Base-by-base conservation (phyloP, 2,797 vertebrate species). In the Epinephelus awoara region DNA sequence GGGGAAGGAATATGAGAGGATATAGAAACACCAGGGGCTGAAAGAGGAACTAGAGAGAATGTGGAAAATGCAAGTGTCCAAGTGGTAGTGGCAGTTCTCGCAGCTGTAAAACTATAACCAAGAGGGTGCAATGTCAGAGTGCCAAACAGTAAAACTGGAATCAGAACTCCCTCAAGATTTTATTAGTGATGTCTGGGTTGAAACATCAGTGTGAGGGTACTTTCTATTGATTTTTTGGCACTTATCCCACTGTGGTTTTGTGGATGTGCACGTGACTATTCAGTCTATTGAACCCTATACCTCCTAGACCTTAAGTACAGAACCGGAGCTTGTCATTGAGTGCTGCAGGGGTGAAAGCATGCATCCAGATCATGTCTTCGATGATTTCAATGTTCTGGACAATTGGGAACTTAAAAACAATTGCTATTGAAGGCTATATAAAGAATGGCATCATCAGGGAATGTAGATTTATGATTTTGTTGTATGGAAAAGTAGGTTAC, bases 91-190 rank as follows among this genome's bases (percentile, higher is more conserved):
- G 5, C 11, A 80, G 54, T 7, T 69, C 69, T 59, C 10, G 27
- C 18, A 70, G 67, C 51, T 59, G 44, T 66, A 17, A 77, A 75
- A 85, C 63, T 50, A 62, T 40, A 72, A 61, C 14, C 17, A 73
- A 66, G 23, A 75, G 64, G 56, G 21, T 67, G 44, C 40, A 66
- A 72, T 67, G 46, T 65, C 63, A 64, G 55, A 29, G 61, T 73
- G 70, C 63, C 49, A 61, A 67, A 67, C 9, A 51, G 25, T 70
- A 74, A 76, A 87, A 78, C 56, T 68, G 40, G 68, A 83, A 75
- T 74, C 61, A 38, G 11, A 77, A 27, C 67, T 77, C 54, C 52
- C 66, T 72, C 27, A 38, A 67, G 55, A 49, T 54, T 68, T 65
- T 52, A 56, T 73, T 49, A 74, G 66, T 0, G 1, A 69, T 15